phyloP scores from a whole-genome alignment of 2,888 invertebrate species.

The Mellilla xanthometata region DNA sequence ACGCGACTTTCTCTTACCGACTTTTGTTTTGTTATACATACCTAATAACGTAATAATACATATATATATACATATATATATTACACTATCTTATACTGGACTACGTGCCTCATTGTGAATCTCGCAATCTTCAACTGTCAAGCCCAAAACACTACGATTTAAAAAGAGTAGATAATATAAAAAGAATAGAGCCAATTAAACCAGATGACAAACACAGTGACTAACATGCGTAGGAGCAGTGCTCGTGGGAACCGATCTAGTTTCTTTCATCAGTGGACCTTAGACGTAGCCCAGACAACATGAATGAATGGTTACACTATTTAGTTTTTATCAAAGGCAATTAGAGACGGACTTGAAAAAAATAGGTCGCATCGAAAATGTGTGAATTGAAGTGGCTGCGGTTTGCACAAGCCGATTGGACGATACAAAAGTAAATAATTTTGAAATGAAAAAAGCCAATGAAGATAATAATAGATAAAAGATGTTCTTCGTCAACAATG shows the following conservation, averaged over 20 bases:
- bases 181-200: slow-evolving; percentile 79
- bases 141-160: slow-evolving; percentile 60
- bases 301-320: slow-evolving; percentile 20
- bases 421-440: too few species aligned
- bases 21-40: too few species aligned
- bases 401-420: too few species aligned
- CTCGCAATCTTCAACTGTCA: too few species aligned
- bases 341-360: slow-evolving; percentile 9
- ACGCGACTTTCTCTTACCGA: too few species aligned
- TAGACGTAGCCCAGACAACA: slow-evolving; percentile 36
- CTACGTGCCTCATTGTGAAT: too few species aligned
- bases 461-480: too few species aligned
- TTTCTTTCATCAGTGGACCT: slow-evolving; percentile 23
- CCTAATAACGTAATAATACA: too few species aligned
- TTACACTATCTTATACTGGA: too few species aligned
- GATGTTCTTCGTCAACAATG: too few species aligned
- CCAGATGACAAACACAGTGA: slow-evolving; percentile 70
- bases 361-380: slow-evolving; percentile 10
- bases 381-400: slow-evolving; percentile 3
- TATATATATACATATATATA: too few species aligned
- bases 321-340: slow-evolving; percentile 11
- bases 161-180: slow-evolving; percentile 73
- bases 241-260: slow-evolving; percentile 65
- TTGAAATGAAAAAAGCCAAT: too few species aligned
- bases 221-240: slow-evolving; percentile 72